Evolutionary conservation across 2,113 vertebrate species (phyloP), one percentile per base, ranked within the genome.

Genomic region (Plectropomus leopardus): DNA sequence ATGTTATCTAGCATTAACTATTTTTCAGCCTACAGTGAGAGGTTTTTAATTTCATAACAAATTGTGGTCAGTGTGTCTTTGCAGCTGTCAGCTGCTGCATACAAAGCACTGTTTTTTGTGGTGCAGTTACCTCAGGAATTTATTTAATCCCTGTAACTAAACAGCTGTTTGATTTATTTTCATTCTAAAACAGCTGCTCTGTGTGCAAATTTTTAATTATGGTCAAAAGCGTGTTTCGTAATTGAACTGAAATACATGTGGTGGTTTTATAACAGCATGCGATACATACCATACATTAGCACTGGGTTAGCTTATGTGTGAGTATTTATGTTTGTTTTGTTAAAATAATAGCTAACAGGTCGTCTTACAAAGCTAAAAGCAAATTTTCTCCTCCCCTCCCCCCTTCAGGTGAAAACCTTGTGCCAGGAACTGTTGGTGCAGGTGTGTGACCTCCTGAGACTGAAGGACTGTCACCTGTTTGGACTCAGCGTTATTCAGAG

Each of bases 401-500:
- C 32, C 69, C 59, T 59, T 11, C 85, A 99, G 98, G 98, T 99
- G 94, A 99, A 98, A 93, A 98, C 97, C 67, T 86, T 98, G 69
- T 99, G 97, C 93, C 97, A 98, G 47, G 97, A 99, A 88, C 94
- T 99, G 77, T 95, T 99, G 84, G 96, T 97, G 79, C 97, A 98
- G 93, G 97, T 99, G 84, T 99, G 98, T 92, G 98, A 99, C 93
- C 96, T 99, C 66, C 95, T 99, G 75, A 94, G 97, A 80, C 93
- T 99, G 91, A 99, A 98, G 92, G 98, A 99, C 78, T 98, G 97
- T 78, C 98, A 99, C 88, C 96, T 99, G 78, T 99, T 99, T 9
- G 98, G 98, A 82, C 98, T 99, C 92, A 99, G 97, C 71, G 97
- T 99, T 78, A 98, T 99, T 93, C 98, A 99, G 88, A 99, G 98